Evolutionary conservation across 2,888 invertebrate species (phyloP).

Genomic region (Lymantria monacha): DNA sequence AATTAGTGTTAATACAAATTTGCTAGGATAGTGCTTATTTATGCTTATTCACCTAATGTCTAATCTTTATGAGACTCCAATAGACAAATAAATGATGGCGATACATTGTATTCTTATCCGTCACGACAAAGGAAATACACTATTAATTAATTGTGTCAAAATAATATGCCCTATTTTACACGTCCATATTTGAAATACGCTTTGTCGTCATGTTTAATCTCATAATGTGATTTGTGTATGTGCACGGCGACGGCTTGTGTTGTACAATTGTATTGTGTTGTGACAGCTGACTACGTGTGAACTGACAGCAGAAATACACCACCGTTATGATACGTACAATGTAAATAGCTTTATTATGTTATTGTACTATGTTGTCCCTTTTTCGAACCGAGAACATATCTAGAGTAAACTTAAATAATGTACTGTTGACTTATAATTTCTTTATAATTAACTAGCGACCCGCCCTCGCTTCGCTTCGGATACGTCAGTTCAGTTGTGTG

Average conservation of each 20-base stretch:
- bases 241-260: constrained; percentile 22
- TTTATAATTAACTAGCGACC: no score
- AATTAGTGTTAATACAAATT: no score
- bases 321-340: constrained; percentile 13
- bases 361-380: constrained; percentile 1
- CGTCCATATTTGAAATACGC: constrained; percentile 13
- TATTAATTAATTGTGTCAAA: no score
- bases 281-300: constrained; percentile 30
- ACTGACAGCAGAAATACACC: constrained; percentile 32
- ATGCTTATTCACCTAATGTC: no score
- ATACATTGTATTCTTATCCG: no score
- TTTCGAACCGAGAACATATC: background rate
- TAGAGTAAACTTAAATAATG: background rate
- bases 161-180: background rate
- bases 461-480: no score
- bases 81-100: no score
- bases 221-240: constrained; percentile 32
- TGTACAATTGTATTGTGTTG: constrained; percentile 21
- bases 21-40: no score
- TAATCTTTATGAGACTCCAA: no score
- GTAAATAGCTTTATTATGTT: constrained; percentile 10
- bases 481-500: no score
- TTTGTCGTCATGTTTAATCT: constrained; percentile 20
- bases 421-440: background rate
- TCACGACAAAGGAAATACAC: no score